Evolutionary conservation across 2,888 invertebrate genomes (phyloP).

Genomic region (Apamea epomidion): DNA sequence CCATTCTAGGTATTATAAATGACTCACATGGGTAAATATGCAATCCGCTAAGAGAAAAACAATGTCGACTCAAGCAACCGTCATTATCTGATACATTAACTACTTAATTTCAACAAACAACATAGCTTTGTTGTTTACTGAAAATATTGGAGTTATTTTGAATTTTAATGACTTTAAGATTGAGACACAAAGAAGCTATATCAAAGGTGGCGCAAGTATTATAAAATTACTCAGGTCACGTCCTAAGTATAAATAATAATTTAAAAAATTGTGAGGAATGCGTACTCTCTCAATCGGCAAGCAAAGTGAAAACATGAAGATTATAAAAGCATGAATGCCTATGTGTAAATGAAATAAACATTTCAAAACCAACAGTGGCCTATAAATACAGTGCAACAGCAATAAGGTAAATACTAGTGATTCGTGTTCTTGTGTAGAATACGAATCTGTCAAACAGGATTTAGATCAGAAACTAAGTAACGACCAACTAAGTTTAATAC

Average conservation of each 20-base stretch:
- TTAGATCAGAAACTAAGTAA: not conserved
- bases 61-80: slow-evolving; percentile 31
- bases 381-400: slow-evolving; percentile 37
- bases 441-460: slow-evolving; percentile 5
- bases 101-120: slow-evolving; percentile 30
- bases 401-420: slow-evolving; percentile 29
- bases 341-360: slow-evolving; percentile 41
- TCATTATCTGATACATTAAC: slow-evolving; percentile 39
- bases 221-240: slow-evolving; percentile 19
- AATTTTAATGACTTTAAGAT: slow-evolving; percentile 9
- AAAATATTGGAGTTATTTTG: slow-evolving; percentile 15
- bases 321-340: slow-evolving; percentile 59
- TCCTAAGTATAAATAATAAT: slow-evolving; percentile 1
- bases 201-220: not conserved
- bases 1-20: slow-evolving; percentile 51
- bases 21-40: slow-evolving; percentile 51
- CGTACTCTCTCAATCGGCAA: slow-evolving; percentile 44
- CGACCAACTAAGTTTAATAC: not conserved
- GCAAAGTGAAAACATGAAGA: slow-evolving; percentile 59
- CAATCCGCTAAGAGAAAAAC: slow-evolving; percentile 30
- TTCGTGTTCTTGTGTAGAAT: slow-evolving; percentile 10
- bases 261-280: slow-evolving; percentile 12
- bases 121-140: slow-evolving; percentile 24
- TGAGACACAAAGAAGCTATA: not conserved
- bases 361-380: slow-evolving; percentile 42